These are phyloP conservation scores for Aphelocoma californica DNA, from an alignment of 2,797 vertebrate species.

Conservation along the genomic window DNA sequence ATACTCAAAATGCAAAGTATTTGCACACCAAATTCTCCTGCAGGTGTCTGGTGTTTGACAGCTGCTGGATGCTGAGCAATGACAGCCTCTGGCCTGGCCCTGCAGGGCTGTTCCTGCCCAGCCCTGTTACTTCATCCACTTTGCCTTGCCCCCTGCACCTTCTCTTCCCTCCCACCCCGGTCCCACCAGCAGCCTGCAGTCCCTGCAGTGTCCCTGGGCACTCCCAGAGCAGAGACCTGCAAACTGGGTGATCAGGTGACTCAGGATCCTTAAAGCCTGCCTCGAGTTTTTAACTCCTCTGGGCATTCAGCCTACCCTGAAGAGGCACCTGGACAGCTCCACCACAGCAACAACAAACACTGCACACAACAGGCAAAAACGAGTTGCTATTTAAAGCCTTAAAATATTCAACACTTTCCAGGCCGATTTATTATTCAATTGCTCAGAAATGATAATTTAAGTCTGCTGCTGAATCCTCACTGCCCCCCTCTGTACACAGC, in stretches of 20 bases:
- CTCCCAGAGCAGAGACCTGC: neutral
- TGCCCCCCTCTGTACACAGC: constrained; percentile 53
- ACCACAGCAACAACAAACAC: neutral
- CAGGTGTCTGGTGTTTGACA: neutral
- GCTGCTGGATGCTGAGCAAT: neutral
- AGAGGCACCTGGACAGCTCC: neutral
- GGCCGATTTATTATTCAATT: neutral
- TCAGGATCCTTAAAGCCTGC: neutral
- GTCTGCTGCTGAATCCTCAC: constrained; percentile 57
- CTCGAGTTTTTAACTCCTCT: neutral
- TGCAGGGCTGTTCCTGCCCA: neutral
- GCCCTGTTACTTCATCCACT: rapidly evolving
- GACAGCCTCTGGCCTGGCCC: neutral
- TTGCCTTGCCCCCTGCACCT: neutral
- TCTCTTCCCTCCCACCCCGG: neutral
- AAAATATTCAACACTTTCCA: neutral
- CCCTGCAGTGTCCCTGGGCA: rapidly evolving
- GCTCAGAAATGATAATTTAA: constrained; percentile 26
- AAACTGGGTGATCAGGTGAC: no score
- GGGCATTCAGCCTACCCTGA: neutral
- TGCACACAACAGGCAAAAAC: neutral
- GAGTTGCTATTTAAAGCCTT: neutral
- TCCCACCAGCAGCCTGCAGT: neutral
- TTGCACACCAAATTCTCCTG: neutral
- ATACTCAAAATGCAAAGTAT: neutral